phyloP scores from a whole-genome alignment of 2,113 vertebrate genomes.

The Lasiurus cinereus region DNA sequence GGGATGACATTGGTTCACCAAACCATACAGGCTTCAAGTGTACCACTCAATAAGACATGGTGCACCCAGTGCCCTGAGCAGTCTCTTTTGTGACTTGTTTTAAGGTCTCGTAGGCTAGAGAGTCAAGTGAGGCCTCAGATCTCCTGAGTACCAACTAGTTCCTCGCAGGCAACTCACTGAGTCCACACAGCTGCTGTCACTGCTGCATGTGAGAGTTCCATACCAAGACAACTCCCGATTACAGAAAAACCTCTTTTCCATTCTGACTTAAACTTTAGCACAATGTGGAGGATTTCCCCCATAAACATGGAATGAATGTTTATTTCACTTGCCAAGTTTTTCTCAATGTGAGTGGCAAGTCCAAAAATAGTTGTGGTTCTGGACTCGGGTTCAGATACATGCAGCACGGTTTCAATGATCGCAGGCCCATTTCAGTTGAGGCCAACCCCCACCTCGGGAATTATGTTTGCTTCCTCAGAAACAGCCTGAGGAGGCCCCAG shows the following conservation, averaged over 20 bases:
- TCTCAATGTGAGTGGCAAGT: conserved; percentile 18
- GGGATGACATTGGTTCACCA: background rate
- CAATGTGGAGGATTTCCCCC: background rate
- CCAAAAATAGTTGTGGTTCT: background rate
- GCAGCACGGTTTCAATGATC: background rate
- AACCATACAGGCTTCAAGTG: background rate
- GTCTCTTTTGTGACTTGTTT: background rate
- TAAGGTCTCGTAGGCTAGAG: background rate
- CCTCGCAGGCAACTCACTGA: too few relatives aligned
- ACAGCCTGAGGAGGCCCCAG: background rate
- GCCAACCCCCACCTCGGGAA: background rate
- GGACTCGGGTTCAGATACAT: background rate
- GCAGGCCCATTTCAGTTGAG: background rate
- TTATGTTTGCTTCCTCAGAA: background rate
- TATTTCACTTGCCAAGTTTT: background rate
- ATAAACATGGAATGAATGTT: background rate
- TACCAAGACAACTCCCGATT: background rate
- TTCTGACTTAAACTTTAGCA: background rate
- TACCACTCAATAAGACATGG: background rate
- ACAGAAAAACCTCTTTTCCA: background rate
- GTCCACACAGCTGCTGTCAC: background rate
- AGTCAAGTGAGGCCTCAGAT: background rate
- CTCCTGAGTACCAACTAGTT: background rate
- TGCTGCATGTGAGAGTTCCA: background rate
- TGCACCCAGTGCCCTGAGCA: background rate